Evolutionary conservation across 2,797 vertebrate species (phyloP).

Genomic region (Poeciliopsis paucimaculata): DNA sequence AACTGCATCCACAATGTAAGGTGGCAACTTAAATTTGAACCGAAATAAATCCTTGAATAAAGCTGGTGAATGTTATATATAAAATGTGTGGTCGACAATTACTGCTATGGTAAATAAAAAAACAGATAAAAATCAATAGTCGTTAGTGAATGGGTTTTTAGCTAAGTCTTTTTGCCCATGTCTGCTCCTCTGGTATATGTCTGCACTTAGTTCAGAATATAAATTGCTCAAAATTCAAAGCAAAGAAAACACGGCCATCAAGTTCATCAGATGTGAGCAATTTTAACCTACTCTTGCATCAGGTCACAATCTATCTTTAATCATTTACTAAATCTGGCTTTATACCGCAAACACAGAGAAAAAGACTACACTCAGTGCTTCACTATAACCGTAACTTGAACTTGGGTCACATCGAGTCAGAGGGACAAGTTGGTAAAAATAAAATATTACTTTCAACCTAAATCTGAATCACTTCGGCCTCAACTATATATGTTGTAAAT

Average conservation of each 20-base stretch:
- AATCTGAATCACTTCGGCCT: not conserved
- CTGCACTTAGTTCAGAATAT: not conserved
- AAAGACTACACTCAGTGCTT: not conserved
- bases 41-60: not conserved
- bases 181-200: not conserved
- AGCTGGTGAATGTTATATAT: not conserved
- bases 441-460: not conserved
- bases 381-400: not conserved
- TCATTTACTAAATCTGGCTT: not conserved
- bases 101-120: not conserved
- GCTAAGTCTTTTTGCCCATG: not conserved
- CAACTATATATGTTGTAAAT: not conserved
- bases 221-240: not conserved
- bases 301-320: not conserved
- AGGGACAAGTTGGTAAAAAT: not conserved
- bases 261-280: not conserved
- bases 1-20: constrained; percentile 86
- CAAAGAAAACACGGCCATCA: too few species aligned
- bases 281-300: not conserved
- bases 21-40: not conserved
- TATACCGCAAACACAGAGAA: not conserved
- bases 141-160: not conserved
- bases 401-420: not conserved
- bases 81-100: not conserved
- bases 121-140: not conserved